These are phyloP conservation scores for Loripinus fragilis DNA, from an alignment of 2,888 invertebrate genomes.

Conservation along the genomic window DNA sequence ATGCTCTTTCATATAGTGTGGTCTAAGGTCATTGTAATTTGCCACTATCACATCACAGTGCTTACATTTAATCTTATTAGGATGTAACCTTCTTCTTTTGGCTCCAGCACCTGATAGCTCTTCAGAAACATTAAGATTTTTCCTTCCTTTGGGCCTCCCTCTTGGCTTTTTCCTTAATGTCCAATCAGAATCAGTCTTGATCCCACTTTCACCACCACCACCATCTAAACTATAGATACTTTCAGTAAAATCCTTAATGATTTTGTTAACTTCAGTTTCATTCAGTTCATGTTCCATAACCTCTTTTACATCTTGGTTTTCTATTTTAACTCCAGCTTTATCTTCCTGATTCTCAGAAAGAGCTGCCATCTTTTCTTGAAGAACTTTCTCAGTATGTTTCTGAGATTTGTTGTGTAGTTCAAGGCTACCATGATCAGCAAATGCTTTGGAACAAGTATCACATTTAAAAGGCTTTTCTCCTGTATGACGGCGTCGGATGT, in stretches of 20 bases:
- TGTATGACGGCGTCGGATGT: conserved; percentile 31
- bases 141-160: conserved; percentile 3
- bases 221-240: neutral
- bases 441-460: conserved; percentile 35
- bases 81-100: neutral
- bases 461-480: conserved; percentile 35
- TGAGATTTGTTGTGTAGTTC: conserved; percentile 8
- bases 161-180: conserved; percentile 3
- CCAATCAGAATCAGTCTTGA: neutral
- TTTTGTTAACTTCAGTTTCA: neutral
- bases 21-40: conserved; percentile 71
- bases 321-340: neutral
- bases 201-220: neutral
- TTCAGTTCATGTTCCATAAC: neutral
- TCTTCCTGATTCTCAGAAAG: neutral
- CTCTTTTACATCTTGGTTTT: neutral
- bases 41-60: conserved; percentile 74
- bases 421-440: conserved; percentile 21
- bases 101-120: neutral
- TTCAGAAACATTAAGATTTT: neutral
- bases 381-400: conserved; percentile 28
- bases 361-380: neutral
- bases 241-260: neutral
- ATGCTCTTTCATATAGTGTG: conserved; percentile 76
- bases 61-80: conserved; percentile 69